A percentile compares a stretch with the other conserved stretches of the same genome.
phyloP scores from a whole-genome alignment of 2,113 vertebrate genomes.

The Syngnathoides biaculeatus region DNA sequence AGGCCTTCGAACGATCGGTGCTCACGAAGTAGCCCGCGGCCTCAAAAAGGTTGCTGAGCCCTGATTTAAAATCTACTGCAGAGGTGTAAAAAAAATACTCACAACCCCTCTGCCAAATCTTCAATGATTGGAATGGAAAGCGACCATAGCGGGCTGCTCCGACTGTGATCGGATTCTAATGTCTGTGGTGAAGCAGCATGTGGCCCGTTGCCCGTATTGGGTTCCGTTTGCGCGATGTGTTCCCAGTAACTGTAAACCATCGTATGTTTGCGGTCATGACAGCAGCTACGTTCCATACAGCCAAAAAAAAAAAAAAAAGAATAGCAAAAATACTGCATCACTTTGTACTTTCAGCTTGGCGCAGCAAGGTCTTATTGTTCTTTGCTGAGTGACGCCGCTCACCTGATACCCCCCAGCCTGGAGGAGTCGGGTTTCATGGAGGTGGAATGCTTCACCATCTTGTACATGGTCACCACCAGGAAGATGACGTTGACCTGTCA shows the following conservation, averaged over 20 bases:
- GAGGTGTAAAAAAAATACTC: too few relatives aligned
- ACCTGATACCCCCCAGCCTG: conserved; percentile 99
- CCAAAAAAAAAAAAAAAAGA: neutral
- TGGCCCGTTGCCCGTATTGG: too few relatives aligned
- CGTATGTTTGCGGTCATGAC: neutral
- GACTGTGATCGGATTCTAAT: too few relatives aligned
- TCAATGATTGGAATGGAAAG: too few relatives aligned
- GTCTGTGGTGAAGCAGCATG: too few relatives aligned
- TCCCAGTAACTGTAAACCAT: neutral
- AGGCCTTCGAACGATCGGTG: too few relatives aligned
- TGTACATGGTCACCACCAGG: conserved; percentile 96
- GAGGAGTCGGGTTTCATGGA: conserved; percentile 99
- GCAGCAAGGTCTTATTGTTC: conserved; percentile 36
- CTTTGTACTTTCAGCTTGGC: neutral
- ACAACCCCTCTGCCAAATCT: too few relatives aligned
- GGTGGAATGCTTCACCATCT: conserved; percentile 99
- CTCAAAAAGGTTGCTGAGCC: too few relatives aligned
- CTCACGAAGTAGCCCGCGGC: too few relatives aligned
- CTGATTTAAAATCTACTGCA: too few relatives aligned
- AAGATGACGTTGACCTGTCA: conserved; percentile 98
- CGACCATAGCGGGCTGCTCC: too few relatives aligned
- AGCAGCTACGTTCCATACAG: neutral
- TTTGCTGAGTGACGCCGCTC: conserved; percentile 61
- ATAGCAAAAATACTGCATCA: too few relatives aligned
- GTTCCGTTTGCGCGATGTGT: neutral